Evolutionary conservation across 1,140 invertebrate species (phyloP), one percentile per base, ranked within the genome.

Genomic region (Zaprionus ornatus): DNA sequence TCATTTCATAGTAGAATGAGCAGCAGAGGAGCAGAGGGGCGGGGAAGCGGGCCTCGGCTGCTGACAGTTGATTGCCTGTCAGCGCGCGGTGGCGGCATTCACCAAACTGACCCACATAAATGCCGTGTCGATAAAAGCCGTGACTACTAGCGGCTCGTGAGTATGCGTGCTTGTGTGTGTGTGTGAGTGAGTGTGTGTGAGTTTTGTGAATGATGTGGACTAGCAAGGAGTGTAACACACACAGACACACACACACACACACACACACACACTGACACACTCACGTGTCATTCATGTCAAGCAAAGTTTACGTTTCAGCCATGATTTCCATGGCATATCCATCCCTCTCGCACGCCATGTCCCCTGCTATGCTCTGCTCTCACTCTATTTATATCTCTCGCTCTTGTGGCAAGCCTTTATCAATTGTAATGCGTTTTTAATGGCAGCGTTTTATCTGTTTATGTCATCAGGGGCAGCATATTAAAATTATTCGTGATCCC

Each of bases 381-480:
- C 60, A 23, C 27, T 62, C 50, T 71, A 35, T 61, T 12, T 32
- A 5, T 42, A 21, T 42, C 17, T 66, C 25, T 21, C 37, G 59
- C 27, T 35, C 68, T 60, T 17, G 55, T 66, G 74, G 56, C 68
- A 56, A 60, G 40, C 64, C 54, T 77, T 72, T 85, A 90, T 81
- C 81, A 84, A 88, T 85, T 90, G 85, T 90, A 90, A 90, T 90
- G 85, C 82, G 86, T 90, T 90, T 90, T 90, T 90, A 90, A 90
- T 90, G 85, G 85, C 72, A 68, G 57, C 57, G 45, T 17, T 73
- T 79, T 90, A 90, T 90, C 85, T 90, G 85, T 85, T 90, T 79
- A 78, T 90, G 85, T 79, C 85, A 90, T 90, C 85, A 64, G 65
- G 71, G 67, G 60, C 66, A 67, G 78, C 68, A 76, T 88, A 85